These are phyloP conservation scores for Rhea americana DNA, from an alignment of 2,113 vertebrate species.

Conservation along the genomic window DNA sequence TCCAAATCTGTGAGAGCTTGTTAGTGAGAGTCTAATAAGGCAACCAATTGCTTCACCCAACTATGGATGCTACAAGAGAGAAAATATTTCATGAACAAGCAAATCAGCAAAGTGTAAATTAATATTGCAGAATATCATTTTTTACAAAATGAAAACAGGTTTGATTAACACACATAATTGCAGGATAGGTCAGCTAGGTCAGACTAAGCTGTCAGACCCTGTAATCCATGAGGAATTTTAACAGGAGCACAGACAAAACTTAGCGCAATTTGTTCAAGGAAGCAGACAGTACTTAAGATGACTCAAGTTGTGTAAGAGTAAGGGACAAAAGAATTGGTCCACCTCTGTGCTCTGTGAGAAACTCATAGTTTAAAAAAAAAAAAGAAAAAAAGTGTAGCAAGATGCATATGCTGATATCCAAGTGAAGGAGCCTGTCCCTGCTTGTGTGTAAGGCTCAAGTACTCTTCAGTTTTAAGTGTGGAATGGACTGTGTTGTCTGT, in stretches of 20 bases:
- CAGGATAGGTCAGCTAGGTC: background rate
- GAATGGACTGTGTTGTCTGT: background rate
- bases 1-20: background rate
- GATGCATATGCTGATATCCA: background rate
- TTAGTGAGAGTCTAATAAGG: background rate
- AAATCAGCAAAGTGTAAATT: slow-evolving; percentile 31
- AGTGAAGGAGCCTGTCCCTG: background rate
- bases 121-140: slow-evolving; percentile 5
- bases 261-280: background rate
- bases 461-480: background rate
- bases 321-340: background rate
- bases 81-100: slow-evolving; percentile 24
- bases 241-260: background rate
- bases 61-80: background rate
- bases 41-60: background rate
- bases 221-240: background rate
- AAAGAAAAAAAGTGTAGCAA: background rate
- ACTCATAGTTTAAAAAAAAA: background rate
- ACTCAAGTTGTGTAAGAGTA: background rate
- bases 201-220: background rate
- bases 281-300: background rate
- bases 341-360: background rate
- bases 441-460: background rate
- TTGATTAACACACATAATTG: background rate
- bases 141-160: slow-evolving; percentile 37